A percentile compares a stretch with the other conserved stretches of the same genome.
phyloP scores from a whole-genome alignment of 2,797 vertebrate species.

The Esox lucius region DNA sequence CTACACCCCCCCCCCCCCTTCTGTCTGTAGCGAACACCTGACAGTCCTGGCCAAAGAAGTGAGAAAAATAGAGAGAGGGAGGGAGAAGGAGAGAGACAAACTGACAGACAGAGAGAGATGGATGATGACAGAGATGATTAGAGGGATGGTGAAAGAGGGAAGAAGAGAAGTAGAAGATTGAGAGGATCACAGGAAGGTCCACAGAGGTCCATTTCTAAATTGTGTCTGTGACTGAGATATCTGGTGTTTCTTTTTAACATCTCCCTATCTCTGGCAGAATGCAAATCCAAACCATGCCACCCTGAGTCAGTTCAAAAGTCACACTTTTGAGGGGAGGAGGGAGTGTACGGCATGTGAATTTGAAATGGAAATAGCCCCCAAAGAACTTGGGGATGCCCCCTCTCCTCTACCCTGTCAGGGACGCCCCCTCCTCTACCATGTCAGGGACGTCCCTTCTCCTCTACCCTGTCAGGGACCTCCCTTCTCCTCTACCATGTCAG shows the following conservation, averaged over 20 bases:
- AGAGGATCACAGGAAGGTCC: too few relatives aligned
- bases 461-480: too few relatives aligned
- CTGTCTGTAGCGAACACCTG: slow-evolving; percentile 37
- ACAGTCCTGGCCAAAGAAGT: slow-evolving; percentile 4
- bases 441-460: too few relatives aligned
- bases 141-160: not conserved
- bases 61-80: not conserved
- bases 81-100: not conserved
- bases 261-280: not conserved
- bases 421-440: too few relatives aligned
- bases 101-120: not conserved
- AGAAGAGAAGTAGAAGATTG: not conserved
- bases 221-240: not conserved
- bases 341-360: slow-evolving; percentile 20
- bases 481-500: too few relatives aligned
- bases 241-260: not conserved
- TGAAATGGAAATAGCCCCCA: slow-evolving; percentile 44
- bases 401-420: too few relatives aligned
- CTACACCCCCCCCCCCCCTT: slow-evolving; percentile 17
- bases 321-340: not conserved
- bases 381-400: not conserved
- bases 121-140: not conserved
- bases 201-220: too few relatives aligned
- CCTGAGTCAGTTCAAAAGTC: slow-evolving; percentile 12
- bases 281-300: not conserved